Conservation (phyloP, 53 echinoderm and acorn worm species). For the Patiria pectinifera region DNA sequence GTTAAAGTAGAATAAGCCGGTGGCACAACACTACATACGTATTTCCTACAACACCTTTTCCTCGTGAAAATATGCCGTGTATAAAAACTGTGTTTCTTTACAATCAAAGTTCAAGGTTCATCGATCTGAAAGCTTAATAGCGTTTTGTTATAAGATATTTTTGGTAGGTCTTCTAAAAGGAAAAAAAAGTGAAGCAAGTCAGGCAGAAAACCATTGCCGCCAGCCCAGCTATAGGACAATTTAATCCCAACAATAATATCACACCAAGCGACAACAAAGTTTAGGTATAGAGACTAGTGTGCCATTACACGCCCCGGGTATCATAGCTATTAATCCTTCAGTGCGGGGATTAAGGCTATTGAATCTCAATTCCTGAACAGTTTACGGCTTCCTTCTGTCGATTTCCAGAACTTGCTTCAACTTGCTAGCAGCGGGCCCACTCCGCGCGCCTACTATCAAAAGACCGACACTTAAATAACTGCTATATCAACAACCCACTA, state of each 20-base stretch:
- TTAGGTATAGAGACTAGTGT: not conserved
- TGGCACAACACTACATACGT: not conserved
- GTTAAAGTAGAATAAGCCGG: not conserved
- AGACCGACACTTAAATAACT: not conserved
- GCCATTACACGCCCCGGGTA: not conserved
- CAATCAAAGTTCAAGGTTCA: not conserved
- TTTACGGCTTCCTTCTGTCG: not conserved
- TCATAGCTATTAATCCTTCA: not conserved
- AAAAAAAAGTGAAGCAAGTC: not conserved
- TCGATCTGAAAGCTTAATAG: not conserved
- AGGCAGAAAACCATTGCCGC: not conserved
- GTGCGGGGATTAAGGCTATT: not conserved
- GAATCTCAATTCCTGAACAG: not conserved
- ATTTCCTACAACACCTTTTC: not conserved
- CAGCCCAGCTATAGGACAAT: not conserved
- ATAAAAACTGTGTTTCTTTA: too few species aligned
- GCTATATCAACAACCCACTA: conserved; percentile 1
- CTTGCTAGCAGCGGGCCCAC: not conserved
- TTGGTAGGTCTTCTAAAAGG: not conserved
- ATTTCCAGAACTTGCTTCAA: not conserved
- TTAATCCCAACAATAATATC: not conserved
- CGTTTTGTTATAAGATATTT: not conserved
- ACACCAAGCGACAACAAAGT: not conserved
- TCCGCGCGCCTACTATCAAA: not conserved
- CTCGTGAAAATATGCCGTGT: too few species aligned